Conservation (phyloP, 2,888 invertebrate species). For the Limnephilus lunatus region DNA sequence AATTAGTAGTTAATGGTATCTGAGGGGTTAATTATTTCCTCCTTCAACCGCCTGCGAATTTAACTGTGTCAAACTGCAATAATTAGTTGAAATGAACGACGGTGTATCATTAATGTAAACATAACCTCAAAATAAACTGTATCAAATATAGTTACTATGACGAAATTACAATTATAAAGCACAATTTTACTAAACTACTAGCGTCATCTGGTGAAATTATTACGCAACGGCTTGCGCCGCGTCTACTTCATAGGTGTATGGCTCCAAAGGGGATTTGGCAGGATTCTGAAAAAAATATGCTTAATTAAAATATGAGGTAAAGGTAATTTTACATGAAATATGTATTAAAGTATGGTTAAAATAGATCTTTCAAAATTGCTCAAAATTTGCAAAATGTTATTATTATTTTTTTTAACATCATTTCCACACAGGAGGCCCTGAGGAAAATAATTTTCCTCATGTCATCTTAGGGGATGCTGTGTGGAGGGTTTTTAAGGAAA, state of each 20-base stretch:
- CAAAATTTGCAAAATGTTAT: too few species aligned
- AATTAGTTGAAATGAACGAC: neutral
- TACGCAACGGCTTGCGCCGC: constrained; percentile 52
- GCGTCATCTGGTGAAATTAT: neutral
- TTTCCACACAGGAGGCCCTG: too few species aligned
- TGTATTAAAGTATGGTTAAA: too few species aligned
- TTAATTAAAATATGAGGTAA: neutral
- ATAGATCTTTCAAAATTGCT: too few species aligned
- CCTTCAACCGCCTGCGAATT: neutral
- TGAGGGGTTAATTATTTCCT: neutral
- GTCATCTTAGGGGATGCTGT: too few species aligned
- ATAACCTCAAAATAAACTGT: neutral
- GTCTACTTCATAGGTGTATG: constrained; percentile 69
- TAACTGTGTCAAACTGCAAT: neutral
- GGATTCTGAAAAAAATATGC: constrained; percentile 77
- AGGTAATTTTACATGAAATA: too few species aligned
- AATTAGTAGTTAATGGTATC: too few species aligned
- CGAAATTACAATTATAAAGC: neutral
- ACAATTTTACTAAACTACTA: neutral
- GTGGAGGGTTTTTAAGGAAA: too few species aligned
- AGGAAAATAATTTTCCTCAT: too few species aligned
- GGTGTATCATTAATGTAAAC: neutral
- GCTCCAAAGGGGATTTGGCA: constrained; percentile 78
- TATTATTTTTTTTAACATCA: too few species aligned
- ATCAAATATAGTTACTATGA: neutral